Evolutionary conservation across 2,113 vertebrate species (phyloP).

Genomic region (Anoura caudifer): DNA sequence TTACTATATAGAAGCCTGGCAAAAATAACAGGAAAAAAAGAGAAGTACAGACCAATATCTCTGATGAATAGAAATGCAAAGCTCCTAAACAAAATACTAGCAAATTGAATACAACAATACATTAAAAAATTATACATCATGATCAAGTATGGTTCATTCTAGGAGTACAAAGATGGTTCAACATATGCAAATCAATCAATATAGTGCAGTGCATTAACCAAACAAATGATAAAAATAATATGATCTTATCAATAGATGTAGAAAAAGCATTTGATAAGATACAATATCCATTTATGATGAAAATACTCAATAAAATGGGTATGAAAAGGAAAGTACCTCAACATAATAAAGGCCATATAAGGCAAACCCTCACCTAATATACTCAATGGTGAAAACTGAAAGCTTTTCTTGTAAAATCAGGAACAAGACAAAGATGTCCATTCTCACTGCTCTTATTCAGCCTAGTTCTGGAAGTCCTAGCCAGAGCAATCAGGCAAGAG

Average conservation of each 20-base stretch:
- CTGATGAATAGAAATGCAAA: background rate
- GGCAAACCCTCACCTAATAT: background rate
- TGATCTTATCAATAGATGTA: background rate
- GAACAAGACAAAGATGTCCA: background rate
- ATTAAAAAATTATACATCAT: background rate
- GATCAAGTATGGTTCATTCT: background rate
- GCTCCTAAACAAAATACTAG: background rate
- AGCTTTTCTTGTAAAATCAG: background rate
- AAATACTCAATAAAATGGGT: background rate
- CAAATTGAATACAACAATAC: background rate
- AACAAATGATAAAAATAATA: background rate
- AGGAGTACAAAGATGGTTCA: background rate
- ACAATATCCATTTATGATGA: background rate
- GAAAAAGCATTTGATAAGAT: background rate
- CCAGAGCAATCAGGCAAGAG: background rate
- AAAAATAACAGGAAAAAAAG: background rate
- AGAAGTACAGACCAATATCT: background rate
- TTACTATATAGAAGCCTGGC: background rate
- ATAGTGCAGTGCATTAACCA: background rate
- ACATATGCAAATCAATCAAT: background rate
- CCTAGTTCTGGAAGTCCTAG: background rate
- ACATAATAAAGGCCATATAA: background rate
- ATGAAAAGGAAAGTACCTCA: background rate
- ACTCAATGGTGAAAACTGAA: background rate
- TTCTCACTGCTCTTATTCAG: background rate